These are phyloP conservation scores for Nephrotoma guestfalica DNA, from an alignment of 2,888 invertebrate species.

Conservation along the genomic window DNA sequence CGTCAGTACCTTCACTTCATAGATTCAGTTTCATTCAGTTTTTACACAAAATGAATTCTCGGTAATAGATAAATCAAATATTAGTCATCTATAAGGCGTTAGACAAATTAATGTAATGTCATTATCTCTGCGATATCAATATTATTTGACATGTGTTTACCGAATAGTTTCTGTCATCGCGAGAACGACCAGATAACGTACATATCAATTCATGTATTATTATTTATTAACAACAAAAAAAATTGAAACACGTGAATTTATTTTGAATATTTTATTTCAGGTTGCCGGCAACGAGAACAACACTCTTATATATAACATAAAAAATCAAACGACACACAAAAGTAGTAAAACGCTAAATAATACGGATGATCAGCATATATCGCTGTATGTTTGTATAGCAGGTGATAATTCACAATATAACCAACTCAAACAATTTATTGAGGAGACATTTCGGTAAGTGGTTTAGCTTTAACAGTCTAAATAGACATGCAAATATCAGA, in stretches of 20 bases:
- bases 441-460: slow-evolving; percentile 14
- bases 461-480: not conserved
- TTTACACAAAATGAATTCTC: not conserved
- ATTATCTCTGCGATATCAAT: not conserved
- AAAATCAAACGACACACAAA: slow-evolving; percentile 7
- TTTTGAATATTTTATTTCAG: slow-evolving; percentile 8
- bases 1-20: too few species aligned
- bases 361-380: slow-evolving; percentile 10
- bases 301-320: slow-evolving; percentile 14
- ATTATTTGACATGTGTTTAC: not conserved
- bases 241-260: not conserved
- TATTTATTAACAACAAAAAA: not conserved
- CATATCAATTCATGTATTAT: not conserved
- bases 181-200: not conserved
- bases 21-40: not conserved
- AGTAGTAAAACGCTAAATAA: not conserved
- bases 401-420: slow-evolving; percentile 11
- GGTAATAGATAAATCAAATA: not conserved
- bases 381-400: slow-evolving; percentile 14
- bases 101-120: not conserved
- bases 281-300: slow-evolving; percentile 14
- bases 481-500: not conserved
- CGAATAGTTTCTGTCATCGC: not conserved
- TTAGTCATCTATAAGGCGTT: not conserved
- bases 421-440: slow-evolving; percentile 11